These are phyloP conservation scores for Alsophila aescularia DNA, from an alignment of 2,888 invertebrate species.

Conservation along the genomic window DNA sequence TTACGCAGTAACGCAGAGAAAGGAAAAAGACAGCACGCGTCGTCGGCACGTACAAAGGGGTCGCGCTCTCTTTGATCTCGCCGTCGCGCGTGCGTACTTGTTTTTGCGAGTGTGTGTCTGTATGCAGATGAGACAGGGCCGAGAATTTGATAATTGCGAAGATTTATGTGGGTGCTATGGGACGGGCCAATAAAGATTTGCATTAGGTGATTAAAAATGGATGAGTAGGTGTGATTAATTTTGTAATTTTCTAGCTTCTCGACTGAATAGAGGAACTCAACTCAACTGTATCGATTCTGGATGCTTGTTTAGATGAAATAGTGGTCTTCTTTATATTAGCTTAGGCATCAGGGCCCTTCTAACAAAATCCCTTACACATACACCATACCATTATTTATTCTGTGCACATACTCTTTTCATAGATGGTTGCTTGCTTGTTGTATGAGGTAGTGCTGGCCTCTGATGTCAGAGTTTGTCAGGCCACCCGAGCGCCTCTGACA, in stretches of 20 bases:
- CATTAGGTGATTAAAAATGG: conserved; percentile 44
- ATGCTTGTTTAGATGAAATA: no score
- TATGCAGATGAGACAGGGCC: conserved; percentile 78
- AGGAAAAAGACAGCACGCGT: conserved; percentile 80
- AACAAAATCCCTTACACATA: no score
- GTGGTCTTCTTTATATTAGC: no score
- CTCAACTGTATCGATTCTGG: no score
- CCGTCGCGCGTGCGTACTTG: conserved; percentile 79
- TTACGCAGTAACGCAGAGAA: conserved; percentile 59
- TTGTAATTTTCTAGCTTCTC: conserved; percentile 3
- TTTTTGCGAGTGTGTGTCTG: conserved; percentile 63
- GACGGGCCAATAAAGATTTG: conserved; percentile 34
- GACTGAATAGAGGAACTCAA: neutral
- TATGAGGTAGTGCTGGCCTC: no score
- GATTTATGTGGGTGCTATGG: conserved; percentile 71
- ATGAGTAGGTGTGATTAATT: conserved; percentile 24
- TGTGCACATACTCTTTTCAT: no score
- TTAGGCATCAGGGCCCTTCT: no score
- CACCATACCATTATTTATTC: no score
- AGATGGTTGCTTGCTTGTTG: no score
- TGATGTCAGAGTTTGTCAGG: no score
- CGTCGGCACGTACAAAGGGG: conserved; percentile 81
- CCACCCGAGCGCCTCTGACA: no score
- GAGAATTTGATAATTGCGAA: conserved; percentile 84
- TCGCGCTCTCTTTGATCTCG: conserved; percentile 80